phyloP scores from a whole-genome alignment of 2,888 invertebrate species.

The Ferdinandea cuprea region DNA sequence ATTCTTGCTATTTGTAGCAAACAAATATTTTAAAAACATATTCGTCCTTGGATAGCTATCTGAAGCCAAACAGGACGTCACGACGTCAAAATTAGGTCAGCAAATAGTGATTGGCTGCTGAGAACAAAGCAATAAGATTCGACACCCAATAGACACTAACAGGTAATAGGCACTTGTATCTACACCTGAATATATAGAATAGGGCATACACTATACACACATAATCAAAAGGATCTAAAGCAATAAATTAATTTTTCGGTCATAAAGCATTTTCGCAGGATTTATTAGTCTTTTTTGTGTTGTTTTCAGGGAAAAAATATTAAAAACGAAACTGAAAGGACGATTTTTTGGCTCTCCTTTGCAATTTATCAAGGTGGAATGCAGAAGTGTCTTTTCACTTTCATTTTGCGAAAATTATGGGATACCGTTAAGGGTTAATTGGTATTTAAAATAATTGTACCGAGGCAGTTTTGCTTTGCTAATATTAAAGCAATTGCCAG shows the following conservation, averaged over 20 bases:
- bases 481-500: too few relatives aligned
- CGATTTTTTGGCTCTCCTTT: slow-evolving; percentile 48
- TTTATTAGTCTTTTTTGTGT: slow-evolving; percentile 67
- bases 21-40: slow-evolving; percentile 56
- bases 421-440: slow-evolving; percentile 58
- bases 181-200: slow-evolving; percentile 49
- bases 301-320: slow-evolving; percentile 57
- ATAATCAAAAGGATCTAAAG: slow-evolving; percentile 65
- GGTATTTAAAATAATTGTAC: slow-evolving; percentile 53
- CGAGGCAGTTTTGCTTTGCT: slow-evolving; percentile 14
- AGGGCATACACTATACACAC: slow-evolving; percentile 37
- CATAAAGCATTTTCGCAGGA: slow-evolving; percentile 66
- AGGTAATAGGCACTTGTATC: slow-evolving; percentile 56
- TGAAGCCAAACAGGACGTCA: too few relatives aligned
- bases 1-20: slow-evolving; percentile 17
- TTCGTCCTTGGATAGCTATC: slow-evolving; percentile 19
- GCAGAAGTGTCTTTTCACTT: slow-evolving; percentile 70
- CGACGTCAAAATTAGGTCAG: slow-evolving; percentile 65
- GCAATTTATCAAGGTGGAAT: slow-evolving; percentile 66
- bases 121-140: background rate
- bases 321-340: slow-evolving; percentile 68
- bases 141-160: slow-evolving; percentile 25
- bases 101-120: slow-evolving; percentile 30
- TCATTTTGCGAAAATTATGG: slow-evolving; percentile 59
- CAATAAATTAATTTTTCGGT: slow-evolving; percentile 71